Evolutionary conservation across 2,888 invertebrate genomes (phyloP).

Genomic region (Scaeva pyrastri): DNA sequence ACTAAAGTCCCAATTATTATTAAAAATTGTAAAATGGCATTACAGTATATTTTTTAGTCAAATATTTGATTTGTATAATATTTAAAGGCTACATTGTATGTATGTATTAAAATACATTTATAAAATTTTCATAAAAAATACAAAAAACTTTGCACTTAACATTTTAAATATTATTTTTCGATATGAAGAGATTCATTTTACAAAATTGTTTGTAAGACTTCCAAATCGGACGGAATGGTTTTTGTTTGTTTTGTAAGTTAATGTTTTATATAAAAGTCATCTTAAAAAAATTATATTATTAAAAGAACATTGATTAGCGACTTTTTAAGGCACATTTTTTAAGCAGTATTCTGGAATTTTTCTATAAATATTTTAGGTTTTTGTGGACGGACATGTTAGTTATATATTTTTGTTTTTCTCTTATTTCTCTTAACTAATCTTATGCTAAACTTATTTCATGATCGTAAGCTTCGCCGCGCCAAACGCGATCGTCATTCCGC

Average conservation of each 20-base stretch:
- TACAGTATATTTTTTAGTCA: slow-evolving; percentile 50
- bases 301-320: slow-evolving; percentile 43
- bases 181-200: slow-evolving; percentile 41
- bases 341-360: slow-evolving; percentile 33
- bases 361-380: slow-evolving; percentile 25
- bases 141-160: slow-evolving; percentile 20
- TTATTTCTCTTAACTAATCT: slow-evolving; percentile 63
- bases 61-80: slow-evolving; percentile 39
- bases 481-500: slow-evolving; percentile 82
- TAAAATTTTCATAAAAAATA: slow-evolving; percentile 41
- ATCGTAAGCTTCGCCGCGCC: slow-evolving; percentile 86
- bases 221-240: slow-evolving; percentile 58
- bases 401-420: slow-evolving; percentile 9
- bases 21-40: slow-evolving; percentile 62
- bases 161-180: slow-evolving; percentile 19
- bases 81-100: slow-evolving; percentile 49
- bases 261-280: slow-evolving; percentile 16
- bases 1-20: neutral
- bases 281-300: slow-evolving; percentile 11
- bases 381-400: slow-evolving; percentile 60
- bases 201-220: slow-evolving; percentile 15
- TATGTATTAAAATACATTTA: slow-evolving; percentile 44
- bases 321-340: slow-evolving; percentile 60
- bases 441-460: slow-evolving; percentile 83
- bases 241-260: slow-evolving; percentile 13